A percentile compares a stretch with the other conserved stretches of the same genome.
These are phyloP conservation scores for Larimichthys crocea DNA, from an alignment of 2,113 vertebrate genomes.

Conservation along the genomic window DNA sequence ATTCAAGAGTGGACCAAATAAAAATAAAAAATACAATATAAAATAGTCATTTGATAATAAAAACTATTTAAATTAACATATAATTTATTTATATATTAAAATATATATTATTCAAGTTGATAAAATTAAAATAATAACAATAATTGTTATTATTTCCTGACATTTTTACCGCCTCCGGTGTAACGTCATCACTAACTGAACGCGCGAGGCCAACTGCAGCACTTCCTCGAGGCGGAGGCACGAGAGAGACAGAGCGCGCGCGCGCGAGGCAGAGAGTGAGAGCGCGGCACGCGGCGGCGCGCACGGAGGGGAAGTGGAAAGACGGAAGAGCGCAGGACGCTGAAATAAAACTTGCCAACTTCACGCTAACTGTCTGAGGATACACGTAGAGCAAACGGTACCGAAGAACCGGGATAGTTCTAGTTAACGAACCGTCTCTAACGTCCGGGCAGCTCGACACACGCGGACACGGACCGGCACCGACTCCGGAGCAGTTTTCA, in stretches of 20 bases:
- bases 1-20: too few species aligned
- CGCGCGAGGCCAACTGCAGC: conserved; percentile 48
- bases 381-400: conserved; percentile 20
- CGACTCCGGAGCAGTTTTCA: conserved; percentile 61
- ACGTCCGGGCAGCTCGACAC: conserved; percentile 16
- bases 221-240: conserved; percentile 50
- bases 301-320: conserved; percentile 68
- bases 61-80: too few species aligned
- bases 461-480: conserved; percentile 23
- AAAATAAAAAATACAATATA: too few species aligned
- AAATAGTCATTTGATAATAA: too few species aligned
- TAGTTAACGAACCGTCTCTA: conserved; percentile 17
- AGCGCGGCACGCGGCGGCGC: conserved; percentile 58
- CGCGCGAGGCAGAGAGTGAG: conserved; percentile 27
- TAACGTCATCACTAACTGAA: background rate
- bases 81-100: too few species aligned
- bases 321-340: conserved; percentile 65
- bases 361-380: conserved; percentile 39
- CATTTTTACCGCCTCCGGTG: too few species aligned
- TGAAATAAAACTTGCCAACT: conserved; percentile 69
- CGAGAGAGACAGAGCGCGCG: conserved; percentile 45
- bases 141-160: too few species aligned
- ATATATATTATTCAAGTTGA: too few species aligned
- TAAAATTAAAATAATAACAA: too few species aligned
- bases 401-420: background rate